Percentiles rank a stretch among this genome's conserved stretches.
Conservation (phyloP, 2,888 invertebrate species). For the Chironomus tentans region DNA sequence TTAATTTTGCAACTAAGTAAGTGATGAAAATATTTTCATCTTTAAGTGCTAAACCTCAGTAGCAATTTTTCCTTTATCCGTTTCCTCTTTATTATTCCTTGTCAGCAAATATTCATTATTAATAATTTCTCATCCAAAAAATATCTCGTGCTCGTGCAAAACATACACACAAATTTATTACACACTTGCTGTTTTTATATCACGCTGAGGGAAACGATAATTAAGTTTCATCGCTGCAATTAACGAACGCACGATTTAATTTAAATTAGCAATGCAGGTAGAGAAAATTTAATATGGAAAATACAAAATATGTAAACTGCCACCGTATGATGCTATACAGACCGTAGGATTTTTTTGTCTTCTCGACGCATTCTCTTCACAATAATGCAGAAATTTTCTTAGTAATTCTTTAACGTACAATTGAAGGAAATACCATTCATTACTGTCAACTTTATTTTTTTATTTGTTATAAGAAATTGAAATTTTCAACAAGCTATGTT, state of each 20-base stretch:
- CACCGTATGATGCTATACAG: not conserved
- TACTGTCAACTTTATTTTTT: not conserved
- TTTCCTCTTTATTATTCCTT: no score
- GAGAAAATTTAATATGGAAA: not conserved
- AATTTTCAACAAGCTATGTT: constrained; percentile 14
- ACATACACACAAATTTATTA: not conserved
- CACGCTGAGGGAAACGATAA: not conserved
- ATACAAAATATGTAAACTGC: no score
- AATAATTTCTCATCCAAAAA: no score
- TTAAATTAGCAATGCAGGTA: constrained; percentile 5
- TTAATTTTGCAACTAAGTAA: no score
- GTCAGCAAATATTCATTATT: no score
- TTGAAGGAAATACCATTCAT: not conserved
- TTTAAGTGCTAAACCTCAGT: no score
- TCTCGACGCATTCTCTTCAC: not conserved
- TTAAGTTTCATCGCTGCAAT: constrained; percentile 1
- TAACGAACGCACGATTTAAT: not conserved
- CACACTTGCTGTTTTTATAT: not conserved
- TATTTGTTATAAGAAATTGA: constrained; percentile 7
- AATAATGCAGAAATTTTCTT: not conserved
- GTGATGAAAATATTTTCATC: no score
- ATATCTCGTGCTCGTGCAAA: not conserved
- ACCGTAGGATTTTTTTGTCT: not conserved
- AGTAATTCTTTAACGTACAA: not conserved
- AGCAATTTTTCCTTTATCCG: no score